Evolutionary conservation across 2,888 invertebrate species (phyloP).

Genomic region (Ophraella communa): DNA sequence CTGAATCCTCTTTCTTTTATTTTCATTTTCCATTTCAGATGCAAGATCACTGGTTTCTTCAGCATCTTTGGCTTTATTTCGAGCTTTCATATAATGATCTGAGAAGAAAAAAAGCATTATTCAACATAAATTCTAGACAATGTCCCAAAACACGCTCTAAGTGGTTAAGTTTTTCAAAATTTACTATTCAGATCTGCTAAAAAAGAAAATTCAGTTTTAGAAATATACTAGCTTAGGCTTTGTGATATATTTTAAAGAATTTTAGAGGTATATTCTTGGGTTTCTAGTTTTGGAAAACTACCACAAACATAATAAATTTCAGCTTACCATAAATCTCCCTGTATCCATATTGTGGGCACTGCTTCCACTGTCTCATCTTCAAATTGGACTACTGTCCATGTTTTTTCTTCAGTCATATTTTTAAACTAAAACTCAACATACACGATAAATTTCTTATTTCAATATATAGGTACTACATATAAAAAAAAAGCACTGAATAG

Average conservation of each 20-base stretch:
- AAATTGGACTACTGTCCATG: not conserved
- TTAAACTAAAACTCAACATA: not conserved
- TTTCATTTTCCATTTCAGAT: slow-evolving; percentile 4
- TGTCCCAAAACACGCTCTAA: not conserved
- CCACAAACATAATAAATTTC: not conserved
- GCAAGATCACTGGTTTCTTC: too few relatives aligned
- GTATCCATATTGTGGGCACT: not conserved
- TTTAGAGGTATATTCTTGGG: not conserved
- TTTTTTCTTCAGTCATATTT: not conserved
- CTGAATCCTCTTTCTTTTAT: slow-evolving; percentile 15
- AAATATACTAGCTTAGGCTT: slow-evolving; percentile 2
- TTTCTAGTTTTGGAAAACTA: not conserved
- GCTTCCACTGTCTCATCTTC: slow-evolving; percentile 1
- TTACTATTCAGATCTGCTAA: slow-evolving; percentile 5
- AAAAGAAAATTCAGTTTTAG: slow-evolving; percentile 3
- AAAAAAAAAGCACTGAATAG: slow-evolving; percentile 8
- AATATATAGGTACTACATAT: slow-evolving; percentile 8
- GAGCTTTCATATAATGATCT: slow-evolving; percentile 13
- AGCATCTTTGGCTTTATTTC: not conserved
- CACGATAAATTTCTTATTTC: slow-evolving; percentile 8
- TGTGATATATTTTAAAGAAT: slow-evolving; percentile 1
- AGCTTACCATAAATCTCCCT: not conserved
- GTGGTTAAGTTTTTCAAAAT: slow-evolving; percentile 2
- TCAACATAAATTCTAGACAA: not conserved
- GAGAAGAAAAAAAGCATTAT: slow-evolving; percentile 2